A percentile compares a stretch with the other conserved stretches of the same genome.
These are phyloP conservation scores for Otus scops DNA, from an alignment of 2,797 vertebrate genomes.

Conservation along the genomic window DNA sequence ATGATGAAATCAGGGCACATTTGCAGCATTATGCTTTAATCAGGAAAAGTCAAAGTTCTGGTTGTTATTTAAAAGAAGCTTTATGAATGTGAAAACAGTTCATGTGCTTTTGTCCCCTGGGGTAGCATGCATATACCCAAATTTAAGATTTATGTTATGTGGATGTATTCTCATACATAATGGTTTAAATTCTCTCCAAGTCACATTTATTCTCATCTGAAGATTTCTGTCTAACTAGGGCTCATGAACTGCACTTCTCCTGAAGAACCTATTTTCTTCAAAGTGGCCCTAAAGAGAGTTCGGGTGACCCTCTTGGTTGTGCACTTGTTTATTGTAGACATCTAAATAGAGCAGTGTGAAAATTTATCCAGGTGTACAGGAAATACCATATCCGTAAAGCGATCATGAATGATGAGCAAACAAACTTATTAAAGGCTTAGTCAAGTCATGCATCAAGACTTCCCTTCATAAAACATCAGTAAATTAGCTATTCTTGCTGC, in stretches of 20 bases:
- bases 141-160: not conserved
- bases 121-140: not conserved
- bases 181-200: not conserved
- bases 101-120: not conserved
- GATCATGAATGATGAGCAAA: not conserved
- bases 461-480: not conserved
- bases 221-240: not conserved
- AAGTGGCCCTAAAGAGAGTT: not conserved
- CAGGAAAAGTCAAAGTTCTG: not conserved
- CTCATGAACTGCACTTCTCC: not conserved
- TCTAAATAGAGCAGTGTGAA: not conserved
- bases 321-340: not conserved
- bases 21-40: not conserved
- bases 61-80: not conserved
- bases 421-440: not conserved
- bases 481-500: not conserved
- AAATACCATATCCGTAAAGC: rapidly evolving
- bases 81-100: not conserved
- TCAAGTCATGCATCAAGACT: not conserved
- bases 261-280: not conserved
- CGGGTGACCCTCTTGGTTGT: rapidly evolving
- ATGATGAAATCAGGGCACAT: not conserved
- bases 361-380: not conserved
- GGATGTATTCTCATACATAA: not conserved
- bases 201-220: not conserved